phyloP scores from a whole-genome alignment of 37 sponge, comb jelly and placozoan species.

The Beroe forskalii region DNA sequence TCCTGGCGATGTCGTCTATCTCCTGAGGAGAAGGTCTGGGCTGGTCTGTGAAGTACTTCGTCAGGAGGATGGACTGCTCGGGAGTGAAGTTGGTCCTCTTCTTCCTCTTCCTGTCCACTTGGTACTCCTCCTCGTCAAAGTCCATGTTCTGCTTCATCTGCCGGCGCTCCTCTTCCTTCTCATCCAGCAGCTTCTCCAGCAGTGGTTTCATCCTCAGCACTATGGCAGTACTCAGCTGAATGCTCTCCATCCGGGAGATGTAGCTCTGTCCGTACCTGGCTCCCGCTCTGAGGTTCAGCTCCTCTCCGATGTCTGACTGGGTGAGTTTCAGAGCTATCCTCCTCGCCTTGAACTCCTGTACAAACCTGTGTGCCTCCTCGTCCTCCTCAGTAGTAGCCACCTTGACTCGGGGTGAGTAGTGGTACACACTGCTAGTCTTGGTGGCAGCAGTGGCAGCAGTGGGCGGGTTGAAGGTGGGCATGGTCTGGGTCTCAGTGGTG shows the following conservation, averaged over 20 bases:
- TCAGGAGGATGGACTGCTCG: conserved; percentile 63
- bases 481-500: conserved; percentile 52
- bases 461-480: conserved; percentile 35
- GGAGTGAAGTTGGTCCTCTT: conserved; percentile 64
- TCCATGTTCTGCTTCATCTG: conserved; percentile 30
- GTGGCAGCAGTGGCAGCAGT: neutral
- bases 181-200: conserved; percentile 14
- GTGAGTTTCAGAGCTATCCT: conserved; percentile 51
- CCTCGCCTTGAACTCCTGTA: conserved; percentile 62
- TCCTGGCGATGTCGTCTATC: conserved; percentile 58
- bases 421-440: conserved; percentile 19
- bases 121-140: conserved; percentile 62
- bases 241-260: conserved; percentile 60
- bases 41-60: conserved; percentile 58
- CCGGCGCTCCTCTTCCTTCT: conserved; percentile 42
- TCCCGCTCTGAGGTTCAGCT: conserved; percentile 43
- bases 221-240: conserved; percentile 54
- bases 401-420: conserved; percentile 60
- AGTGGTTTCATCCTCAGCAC: conserved; percentile 64
- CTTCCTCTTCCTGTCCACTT: conserved; percentile 48
- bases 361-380: conserved; percentile 58
- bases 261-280: conserved; percentile 59
- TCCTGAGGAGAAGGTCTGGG: conserved; percentile 28
- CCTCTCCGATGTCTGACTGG: conserved; percentile 51
- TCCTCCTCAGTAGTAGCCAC: conserved; percentile 61